Evolutionary conservation across 2,888 invertebrate species (phyloP), one percentile per base, ranked within the genome.

Genomic region (Acanthopleura granulata): DNA sequence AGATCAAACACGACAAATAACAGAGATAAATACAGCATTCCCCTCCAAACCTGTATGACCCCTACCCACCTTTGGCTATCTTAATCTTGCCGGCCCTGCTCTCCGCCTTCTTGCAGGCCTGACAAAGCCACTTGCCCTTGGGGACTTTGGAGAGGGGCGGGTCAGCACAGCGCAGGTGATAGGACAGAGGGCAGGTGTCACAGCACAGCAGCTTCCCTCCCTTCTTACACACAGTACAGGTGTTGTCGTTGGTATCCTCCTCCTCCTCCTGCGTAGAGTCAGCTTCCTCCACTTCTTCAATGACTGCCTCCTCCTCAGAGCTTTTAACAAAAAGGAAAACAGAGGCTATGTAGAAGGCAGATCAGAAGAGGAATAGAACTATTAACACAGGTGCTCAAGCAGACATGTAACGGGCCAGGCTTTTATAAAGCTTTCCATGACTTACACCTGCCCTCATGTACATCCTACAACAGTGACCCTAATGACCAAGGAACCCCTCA

Each of bases 121-220:
- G 85, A 77, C 87, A 87, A 73, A 84, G 76, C 87, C 87, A 87
- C 75, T 84, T 85, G 61, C 86, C 84, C 72, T 80, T 81, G 1
- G 87, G 87, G 12, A 87, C 84, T 77, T 85, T 86, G 75, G 85
- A 86, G 69, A 87, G 80, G 11, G 81, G 80, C 18, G 87, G 87
- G 4, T 82, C 78, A 15, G 86, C 86, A 81, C 87, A 87, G 61
- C 79, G 78, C 40, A 86, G 78, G 75, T 87, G 87, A 72, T 86
- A 87, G 22, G 82, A 82, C 14, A 85, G 78, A 0, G 87, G 86
- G 75, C 87, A 87, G 74, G 79, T 83, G 76, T 87, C 87, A 82
- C 87, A 87, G 72, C 83, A 83, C 16, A 87, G 77, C 62, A 86
- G 79, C 73, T 79, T 85, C 25, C 87, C 87, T 50, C 80, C 80